Conservation (phyloP, 2,797 vertebrate genomes). For the Heteromormyrus szaboi region DNA sequence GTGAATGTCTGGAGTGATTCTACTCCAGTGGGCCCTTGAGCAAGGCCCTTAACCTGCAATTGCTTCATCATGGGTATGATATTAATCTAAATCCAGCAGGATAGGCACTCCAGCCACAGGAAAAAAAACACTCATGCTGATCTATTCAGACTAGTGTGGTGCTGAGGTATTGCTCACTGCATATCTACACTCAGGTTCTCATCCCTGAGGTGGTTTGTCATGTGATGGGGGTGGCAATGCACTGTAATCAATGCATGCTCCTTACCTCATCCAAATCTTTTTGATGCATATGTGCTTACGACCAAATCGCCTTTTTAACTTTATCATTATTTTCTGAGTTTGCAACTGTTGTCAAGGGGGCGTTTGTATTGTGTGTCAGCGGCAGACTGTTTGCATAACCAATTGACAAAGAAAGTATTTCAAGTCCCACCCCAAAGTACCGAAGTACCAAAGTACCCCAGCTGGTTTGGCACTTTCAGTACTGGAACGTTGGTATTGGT, state of each 20-base stretch:
- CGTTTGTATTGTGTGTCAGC: neutral
- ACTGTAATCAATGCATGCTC: neutral
- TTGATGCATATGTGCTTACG: neutral
- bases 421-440: neutral
- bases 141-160: neutral
- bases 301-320: neutral
- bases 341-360: neutral
- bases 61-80: neutral
- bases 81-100: neutral
- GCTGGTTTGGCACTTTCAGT: neutral
- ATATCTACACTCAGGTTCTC: neutral
- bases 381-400: neutral
- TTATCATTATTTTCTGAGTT: neutral
- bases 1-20: neutral
- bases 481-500: neutral
- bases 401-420: neutral
- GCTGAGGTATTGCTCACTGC: neutral
- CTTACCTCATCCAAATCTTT: neutral
- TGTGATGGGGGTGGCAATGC: neutral
- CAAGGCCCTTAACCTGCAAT: neutral
- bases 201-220: neutral
- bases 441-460: neutral
- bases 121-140: neutral
- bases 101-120: neutral
- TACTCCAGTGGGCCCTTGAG: neutral